These are phyloP conservation scores for Elephas maximus DNA, from an alignment of 2,113 vertebrate species.

Conservation along the genomic window DNA sequence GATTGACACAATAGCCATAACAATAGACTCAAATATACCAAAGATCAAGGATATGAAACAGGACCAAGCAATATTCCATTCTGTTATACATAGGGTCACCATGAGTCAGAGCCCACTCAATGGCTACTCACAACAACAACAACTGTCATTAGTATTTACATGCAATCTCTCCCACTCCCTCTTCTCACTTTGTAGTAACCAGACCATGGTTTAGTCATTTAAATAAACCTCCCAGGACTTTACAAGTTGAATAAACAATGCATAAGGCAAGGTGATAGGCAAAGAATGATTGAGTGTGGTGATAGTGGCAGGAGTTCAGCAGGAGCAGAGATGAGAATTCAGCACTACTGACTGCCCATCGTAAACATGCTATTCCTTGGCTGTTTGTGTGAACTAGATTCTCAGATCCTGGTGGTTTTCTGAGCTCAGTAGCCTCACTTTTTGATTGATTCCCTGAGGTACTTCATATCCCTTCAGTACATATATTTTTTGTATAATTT, in stretches of 20 bases:
- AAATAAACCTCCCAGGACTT: neutral
- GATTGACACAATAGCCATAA: too few species aligned
- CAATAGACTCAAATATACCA: too few species aligned
- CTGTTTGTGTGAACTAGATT: neutral
- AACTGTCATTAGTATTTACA: neutral
- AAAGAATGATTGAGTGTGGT: neutral
- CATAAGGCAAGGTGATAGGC: neutral
- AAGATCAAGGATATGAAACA: too few species aligned
- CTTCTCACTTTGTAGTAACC: neutral
- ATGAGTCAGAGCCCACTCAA: too few species aligned
- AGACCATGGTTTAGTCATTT: neutral
- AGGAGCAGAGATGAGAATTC: neutral
- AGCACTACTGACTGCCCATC: neutral
- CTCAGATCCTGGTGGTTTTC: neutral
- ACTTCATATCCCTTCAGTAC: neutral
- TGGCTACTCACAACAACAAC: too few species aligned
- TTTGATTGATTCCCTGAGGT: neutral
- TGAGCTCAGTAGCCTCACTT: neutral
- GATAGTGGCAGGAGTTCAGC: neutral
- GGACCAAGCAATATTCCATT: too few species aligned
- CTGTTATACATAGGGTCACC: too few species aligned
- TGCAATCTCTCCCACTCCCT: neutral
- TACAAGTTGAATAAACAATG: neutral
- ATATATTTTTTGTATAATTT: constrained; percentile 9
- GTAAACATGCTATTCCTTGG: neutral